Conservation (phyloP, 1,140 invertebrate genomes). For the Drosophila cardini region DNA sequence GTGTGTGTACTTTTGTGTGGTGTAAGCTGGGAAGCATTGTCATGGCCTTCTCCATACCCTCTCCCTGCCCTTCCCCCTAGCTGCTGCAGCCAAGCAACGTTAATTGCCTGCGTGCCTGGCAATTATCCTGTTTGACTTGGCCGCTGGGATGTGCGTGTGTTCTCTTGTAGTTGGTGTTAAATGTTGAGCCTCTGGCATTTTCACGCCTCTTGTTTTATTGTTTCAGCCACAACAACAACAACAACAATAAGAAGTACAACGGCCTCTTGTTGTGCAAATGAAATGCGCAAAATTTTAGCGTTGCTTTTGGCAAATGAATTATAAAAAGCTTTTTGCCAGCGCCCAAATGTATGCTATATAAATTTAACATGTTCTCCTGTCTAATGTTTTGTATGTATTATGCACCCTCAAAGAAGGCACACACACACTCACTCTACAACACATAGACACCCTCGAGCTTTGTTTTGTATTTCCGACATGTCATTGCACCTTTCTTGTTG, state of each 20-base stretch:
- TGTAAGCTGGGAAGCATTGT: constrained; percentile 27
- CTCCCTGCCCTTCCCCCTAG: constrained; percentile 3
- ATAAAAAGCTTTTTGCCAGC: constrained; percentile 40
- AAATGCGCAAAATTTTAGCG: constrained; percentile 55
- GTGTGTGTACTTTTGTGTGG: constrained; percentile 30
- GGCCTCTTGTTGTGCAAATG: constrained; percentile 38
- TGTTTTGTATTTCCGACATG: constrained; percentile 33
- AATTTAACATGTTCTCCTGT: constrained; percentile 38
- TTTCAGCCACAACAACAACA: constrained; percentile 23
- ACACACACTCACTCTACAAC: constrained; percentile 15
- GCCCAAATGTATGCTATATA: constrained; percentile 57
- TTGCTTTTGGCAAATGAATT: constrained; percentile 56
- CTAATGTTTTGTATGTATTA: constrained; percentile 44
- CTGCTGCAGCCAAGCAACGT: constrained; percentile 37
- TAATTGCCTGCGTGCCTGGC: constrained; percentile 68
- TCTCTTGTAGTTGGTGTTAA: constrained; percentile 61
- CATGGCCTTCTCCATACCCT: too few relatives aligned
- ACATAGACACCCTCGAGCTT: not conserved
- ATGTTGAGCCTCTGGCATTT: constrained; percentile 64
- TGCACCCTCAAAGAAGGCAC: constrained; percentile 41
- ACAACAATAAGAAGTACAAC: not conserved
- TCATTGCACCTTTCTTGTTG: constrained; percentile 47
- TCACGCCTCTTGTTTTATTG: constrained; percentile 72
- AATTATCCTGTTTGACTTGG: constrained; percentile 58
- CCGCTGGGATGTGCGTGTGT: constrained; percentile 28